These are phyloP conservation scores for Lycaon pictus DNA, from an alignment of 2,113 vertebrate species.

Conservation along the genomic window DNA sequence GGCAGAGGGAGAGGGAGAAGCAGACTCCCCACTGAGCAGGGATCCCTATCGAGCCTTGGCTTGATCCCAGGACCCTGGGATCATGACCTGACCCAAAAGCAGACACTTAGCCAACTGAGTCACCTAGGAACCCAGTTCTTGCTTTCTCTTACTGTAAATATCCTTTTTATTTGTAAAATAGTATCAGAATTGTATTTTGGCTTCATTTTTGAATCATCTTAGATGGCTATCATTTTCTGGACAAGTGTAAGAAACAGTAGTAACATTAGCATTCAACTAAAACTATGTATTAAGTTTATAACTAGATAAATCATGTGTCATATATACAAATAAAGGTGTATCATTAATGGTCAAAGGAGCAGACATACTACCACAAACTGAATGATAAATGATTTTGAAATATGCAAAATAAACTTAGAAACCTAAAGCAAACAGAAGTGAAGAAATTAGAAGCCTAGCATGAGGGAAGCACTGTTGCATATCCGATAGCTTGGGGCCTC, in stretches of 20 bases:
- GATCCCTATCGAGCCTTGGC: too few species aligned
- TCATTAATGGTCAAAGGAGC: not conserved
- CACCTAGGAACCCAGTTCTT: not conserved
- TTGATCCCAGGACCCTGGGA: too few species aligned
- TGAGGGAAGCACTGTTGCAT: not conserved
- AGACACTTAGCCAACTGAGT: too few species aligned
- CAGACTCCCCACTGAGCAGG: too few species aligned
- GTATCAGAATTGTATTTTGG: not conserved
- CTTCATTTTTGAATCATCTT: conserved; percentile 55
- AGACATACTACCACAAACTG: not conserved
- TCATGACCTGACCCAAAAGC: too few species aligned
- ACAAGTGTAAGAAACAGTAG: not conserved
- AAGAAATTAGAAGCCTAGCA: not conserved
- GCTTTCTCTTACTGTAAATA: conserved; percentile 14
- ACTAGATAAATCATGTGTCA: not conserved
- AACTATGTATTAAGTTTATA: not conserved
- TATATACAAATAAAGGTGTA: not conserved
- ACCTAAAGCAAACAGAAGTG: not conserved
- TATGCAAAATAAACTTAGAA: not conserved
- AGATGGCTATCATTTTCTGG: conserved; percentile 7
- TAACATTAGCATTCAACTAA: not conserved
- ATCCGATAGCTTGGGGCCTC: not conserved
- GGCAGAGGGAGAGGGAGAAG: too few species aligned
- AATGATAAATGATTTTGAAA: not conserved
- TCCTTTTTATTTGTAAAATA: not conserved